Base-by-base conservation (phyloP, 2,888 invertebrate species). In the Cephus rjabovi region DNA sequence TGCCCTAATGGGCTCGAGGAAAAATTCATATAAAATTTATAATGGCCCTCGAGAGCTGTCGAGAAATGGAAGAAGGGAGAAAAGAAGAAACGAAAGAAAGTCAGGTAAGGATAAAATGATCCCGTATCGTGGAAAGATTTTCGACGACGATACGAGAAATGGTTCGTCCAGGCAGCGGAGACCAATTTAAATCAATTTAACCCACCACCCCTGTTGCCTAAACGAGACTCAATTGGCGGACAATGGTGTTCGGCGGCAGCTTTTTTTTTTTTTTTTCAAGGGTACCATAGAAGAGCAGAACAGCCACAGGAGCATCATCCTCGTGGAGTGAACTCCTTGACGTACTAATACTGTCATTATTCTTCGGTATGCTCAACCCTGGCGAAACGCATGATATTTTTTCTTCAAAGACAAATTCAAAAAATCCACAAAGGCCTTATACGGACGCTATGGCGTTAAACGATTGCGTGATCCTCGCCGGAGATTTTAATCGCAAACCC, bases 141-240 rank as follows among this genome's bases (percentile, higher is more conserved):
- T 69, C 23, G 33, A 77, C 56, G 34, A 35, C 76, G 37, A 71
- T 76, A 76, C 69, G 84, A 76, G 75, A 77, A 78, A 75, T 75
- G 40, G 74, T 12, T 81, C 75, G 80, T 79, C 81, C 73, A 79
- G 70, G 69, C 79, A 73, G 75, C 79, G 77, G 79, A 75, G 82
- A 81, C 86, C 90, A 91, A 90, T 91, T 90, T 88, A 90, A 91
- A 91, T 90, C 90, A 91, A 91, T 91, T 91, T 88, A 86, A 82
- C 83, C 56, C 80, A 82, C 81, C 88, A 87, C 90, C 90, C 90
- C 88, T 84, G 82, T 56, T 23, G 79, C 75, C 84, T 88, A 88
- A 90, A 90, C 87, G 87, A 90, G 85, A 77, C 85, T 90, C 90
- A 91, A 91, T 91, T 91, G 90, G 80, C 78, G 80, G 33, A 91